Evolutionary conservation across 2,888 invertebrate genomes (phyloP), one percentile per base, ranked within the genome.

Genomic region (Chouioia cunea): DNA sequence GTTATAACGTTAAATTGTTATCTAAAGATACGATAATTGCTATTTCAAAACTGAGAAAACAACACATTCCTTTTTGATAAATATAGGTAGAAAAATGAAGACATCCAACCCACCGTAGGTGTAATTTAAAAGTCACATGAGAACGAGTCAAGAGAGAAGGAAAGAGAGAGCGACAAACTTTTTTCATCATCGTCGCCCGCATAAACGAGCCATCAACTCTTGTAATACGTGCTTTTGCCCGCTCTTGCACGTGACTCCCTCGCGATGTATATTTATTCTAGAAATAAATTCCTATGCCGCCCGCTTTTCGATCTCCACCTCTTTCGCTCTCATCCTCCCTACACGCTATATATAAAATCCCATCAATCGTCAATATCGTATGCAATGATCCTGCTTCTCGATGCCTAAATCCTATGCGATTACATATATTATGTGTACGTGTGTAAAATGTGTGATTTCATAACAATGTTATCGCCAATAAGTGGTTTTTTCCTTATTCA

Each of bases 371-470:
- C 54, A 44, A 56, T 50, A 57, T 63, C 47, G 18, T 27, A 43
- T 50, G 50, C 46, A 57, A 68, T 57, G 50, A 63, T 63, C 57
- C 65, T 14, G 56, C 20, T 6, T 15, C 16, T 22, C 44, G 43
- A 36, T 64, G 23, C 47, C 46, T 69, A 58, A 62, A 52, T 52
- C 64, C n/a, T 22, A 27, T 18, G 6, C 18, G 58, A 48, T 36
- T 59, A 54, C 64, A 44, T 59, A 48, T 44, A 64, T 60, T 54
- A 48, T 54, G 48, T 43, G 54, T 48, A 70, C 70, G 70, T 59
- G 59, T 65, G 59, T 59, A 27, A 65, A 64, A 59, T 65, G 44
- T 47, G 15, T 15, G 44, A 54, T 57, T 15, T 46, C 20, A 6
- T 18, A 23, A 36, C 6, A 1, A 36, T 10, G 36, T 36, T 27